These are phyloP conservation scores for Netta rufina DNA, from an alignment of 2,797 vertebrate genomes.

Conservation along the genomic window DNA sequence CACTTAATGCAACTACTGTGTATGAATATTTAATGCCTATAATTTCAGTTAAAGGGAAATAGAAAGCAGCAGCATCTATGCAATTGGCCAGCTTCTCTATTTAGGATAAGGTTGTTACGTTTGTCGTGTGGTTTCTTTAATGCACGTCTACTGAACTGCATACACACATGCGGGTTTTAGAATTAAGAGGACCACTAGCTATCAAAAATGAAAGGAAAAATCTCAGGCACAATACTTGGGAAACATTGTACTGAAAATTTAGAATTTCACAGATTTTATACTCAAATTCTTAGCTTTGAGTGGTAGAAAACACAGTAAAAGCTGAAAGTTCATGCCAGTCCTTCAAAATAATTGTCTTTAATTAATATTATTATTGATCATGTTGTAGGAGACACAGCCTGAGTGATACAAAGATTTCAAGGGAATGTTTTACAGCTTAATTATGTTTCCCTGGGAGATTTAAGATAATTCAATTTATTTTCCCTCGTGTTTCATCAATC, in stretches of 20 bases:
- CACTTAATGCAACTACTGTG: neutral
- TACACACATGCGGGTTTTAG: neutral
- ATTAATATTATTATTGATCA: slow-evolving; percentile 83
- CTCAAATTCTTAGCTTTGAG: slow-evolving; percentile 34
- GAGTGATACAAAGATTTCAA: slow-evolving; percentile 74
- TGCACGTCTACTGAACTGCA: neutral
- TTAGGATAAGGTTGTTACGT: neutral
- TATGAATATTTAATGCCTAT: neutral
- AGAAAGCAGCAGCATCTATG: neutral
- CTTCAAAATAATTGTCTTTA: slow-evolving; percentile 80
- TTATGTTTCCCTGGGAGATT: slow-evolving; percentile 81
- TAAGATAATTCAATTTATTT: slow-evolving; percentile 82
- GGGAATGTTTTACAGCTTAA: slow-evolving; percentile 80
- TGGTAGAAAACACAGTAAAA: slow-evolving; percentile 58
- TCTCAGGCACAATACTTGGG: neutral
- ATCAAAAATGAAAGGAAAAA: neutral
- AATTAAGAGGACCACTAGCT: neutral
- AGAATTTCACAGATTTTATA: neutral
- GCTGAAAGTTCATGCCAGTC: slow-evolving; percentile 66
- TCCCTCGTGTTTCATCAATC: slow-evolving; percentile 78
- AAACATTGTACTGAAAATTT: neutral
- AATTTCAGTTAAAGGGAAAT: neutral
- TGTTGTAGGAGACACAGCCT: slow-evolving; percentile 73
- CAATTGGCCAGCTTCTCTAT: neutral
- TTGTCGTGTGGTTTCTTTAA: neutral